Conservation (phyloP, 2,113 vertebrate species). For the Dipodomys ordii region DNA sequence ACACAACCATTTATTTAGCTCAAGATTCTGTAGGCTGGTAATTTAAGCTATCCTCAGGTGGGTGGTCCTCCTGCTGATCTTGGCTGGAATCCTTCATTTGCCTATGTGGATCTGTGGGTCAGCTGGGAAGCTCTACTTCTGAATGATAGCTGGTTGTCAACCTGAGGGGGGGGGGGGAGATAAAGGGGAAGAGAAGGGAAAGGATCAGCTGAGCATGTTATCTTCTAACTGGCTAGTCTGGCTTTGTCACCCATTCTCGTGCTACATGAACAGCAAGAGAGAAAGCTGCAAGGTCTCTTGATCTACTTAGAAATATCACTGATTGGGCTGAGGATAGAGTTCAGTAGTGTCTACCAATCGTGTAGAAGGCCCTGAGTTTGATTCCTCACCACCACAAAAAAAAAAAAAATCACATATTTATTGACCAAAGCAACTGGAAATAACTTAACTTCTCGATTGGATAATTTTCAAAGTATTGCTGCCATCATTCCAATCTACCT, state of each 20-base stretch:
- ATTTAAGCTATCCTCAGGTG: slow-evolving; percentile 21
- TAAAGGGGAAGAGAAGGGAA: no score
- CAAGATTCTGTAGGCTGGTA: background rate
- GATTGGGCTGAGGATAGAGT: background rate
- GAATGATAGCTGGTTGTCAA: background rate
- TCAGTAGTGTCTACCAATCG: background rate
- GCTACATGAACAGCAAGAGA: background rate
- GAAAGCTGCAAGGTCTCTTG: background rate
- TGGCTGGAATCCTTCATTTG: background rate
- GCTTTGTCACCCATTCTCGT: background rate
- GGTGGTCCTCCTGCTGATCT: slow-evolving; percentile 28
- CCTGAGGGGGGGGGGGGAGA: background rate
- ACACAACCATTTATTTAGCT: slow-evolving; percentile 31
- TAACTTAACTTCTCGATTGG: background rate
- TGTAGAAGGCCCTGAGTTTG: background rate
- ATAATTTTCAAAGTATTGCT: background rate
- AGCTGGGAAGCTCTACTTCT: slow-evolving; percentile 21
- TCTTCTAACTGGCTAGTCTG: background rate
- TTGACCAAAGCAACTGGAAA: slow-evolving; percentile 44
- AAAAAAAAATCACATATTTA: background rate
- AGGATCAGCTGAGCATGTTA: background rate
- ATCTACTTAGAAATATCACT: slow-evolving; percentile 14
- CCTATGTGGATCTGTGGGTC: background rate
- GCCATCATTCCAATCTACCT: background rate
- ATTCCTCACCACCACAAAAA: background rate